Evolutionary conservation across 2,113 vertebrate species (phyloP).

Genomic region (Danionella cerebrum): DNA sequence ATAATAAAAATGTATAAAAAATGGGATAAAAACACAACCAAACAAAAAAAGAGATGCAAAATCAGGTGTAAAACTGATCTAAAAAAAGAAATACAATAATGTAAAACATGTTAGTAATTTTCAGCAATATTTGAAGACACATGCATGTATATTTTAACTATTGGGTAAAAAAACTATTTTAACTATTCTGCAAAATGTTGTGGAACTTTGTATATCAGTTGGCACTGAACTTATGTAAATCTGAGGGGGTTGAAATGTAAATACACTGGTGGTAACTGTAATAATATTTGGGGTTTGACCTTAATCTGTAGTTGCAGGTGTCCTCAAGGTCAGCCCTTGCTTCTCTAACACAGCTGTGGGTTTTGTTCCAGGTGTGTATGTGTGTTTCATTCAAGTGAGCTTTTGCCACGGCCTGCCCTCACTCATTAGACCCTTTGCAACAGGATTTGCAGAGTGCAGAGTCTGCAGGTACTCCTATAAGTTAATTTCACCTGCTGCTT

Average conservation of each 20-base stretch:
- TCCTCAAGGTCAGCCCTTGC: not conserved
- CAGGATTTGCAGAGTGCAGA: slow-evolving; percentile 64
- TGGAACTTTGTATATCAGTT: no score
- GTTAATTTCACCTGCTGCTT: slow-evolving; percentile 63
- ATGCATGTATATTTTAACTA: no score
- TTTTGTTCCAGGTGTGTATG: slow-evolving; percentile 5
- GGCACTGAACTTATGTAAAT: not conserved
- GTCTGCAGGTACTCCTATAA: slow-evolving; percentile 63
- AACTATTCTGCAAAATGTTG: not conserved
- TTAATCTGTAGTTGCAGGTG: slow-evolving; percentile 1
- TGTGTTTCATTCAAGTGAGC: slow-evolving; percentile 36
- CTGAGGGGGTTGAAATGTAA: not conserved
- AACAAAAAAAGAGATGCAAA: no score
- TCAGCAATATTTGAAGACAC: no score
- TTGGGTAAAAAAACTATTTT: not conserved
- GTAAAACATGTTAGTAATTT: no score
- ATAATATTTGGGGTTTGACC: not conserved
- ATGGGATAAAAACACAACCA: no score
- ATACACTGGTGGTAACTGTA: not conserved
- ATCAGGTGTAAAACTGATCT: no score
- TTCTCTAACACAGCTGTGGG: not conserved
- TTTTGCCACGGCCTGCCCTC: slow-evolving; percentile 29
- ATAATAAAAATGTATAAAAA: no score
- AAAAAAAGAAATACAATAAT: no score
- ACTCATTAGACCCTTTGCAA: slow-evolving; percentile 48